Conservation (phyloP, 2,113 vertebrate genomes). For the Nettapus auritus region DNA sequence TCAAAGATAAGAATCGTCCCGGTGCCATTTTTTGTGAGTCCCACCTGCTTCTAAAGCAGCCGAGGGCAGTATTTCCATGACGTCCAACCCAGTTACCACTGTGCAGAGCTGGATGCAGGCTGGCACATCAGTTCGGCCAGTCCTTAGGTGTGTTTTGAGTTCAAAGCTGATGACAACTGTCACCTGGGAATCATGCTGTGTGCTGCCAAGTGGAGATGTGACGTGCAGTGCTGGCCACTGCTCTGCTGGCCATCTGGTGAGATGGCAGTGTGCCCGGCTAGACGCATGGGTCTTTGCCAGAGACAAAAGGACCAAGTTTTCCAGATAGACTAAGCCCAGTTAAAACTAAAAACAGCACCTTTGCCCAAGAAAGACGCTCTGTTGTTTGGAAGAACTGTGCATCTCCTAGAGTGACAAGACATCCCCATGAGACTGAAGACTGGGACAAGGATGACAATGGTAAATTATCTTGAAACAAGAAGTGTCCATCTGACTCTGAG, state of each 20-base stretch:
- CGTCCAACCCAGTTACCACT: background rate
- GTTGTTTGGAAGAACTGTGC: background rate
- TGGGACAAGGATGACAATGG: background rate
- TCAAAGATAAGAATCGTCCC: background rate
- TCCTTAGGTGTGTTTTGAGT: background rate
- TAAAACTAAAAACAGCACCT: background rate
- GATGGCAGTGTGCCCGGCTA: constrained; percentile 1
- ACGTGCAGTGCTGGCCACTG: background rate
- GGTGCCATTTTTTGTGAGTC: accelerated
- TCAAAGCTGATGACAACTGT: background rate
- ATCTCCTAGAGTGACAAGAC: background rate
- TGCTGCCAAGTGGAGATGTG: constrained; percentile 19
- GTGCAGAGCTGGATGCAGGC: background rate
- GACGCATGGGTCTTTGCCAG: background rate
- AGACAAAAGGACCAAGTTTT: background rate
- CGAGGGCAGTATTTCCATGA: background rate
- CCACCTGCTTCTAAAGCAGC: background rate
- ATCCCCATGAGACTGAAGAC: accelerated
- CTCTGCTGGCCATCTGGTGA: background rate
- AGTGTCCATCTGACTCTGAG: background rate
- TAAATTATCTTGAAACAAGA: background rate
- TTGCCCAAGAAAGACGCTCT: background rate
- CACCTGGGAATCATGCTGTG: background rate
- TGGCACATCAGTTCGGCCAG: background rate
- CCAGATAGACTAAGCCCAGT: background rate